Base-by-base conservation (phyloP, 2,797 vertebrate genomes). In the Tangara arthus region DNA sequence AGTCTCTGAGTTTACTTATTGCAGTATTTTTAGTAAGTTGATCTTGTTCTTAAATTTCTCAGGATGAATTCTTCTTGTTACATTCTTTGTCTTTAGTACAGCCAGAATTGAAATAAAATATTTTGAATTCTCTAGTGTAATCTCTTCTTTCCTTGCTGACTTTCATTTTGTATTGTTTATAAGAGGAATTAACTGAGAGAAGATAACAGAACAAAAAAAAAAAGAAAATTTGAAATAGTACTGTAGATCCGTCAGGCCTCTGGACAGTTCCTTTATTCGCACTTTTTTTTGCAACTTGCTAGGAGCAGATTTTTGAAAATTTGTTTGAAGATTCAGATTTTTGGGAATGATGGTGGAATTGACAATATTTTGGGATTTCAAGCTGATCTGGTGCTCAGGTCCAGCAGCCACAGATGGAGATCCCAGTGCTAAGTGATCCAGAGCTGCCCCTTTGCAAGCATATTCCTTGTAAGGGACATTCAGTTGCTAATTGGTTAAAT, bases 121-220 rank as follows among this genome's bases (percentile, higher is more conserved):
- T 91, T 95, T 95, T 87, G 57, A 82, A 92, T 96, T 96, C 90
- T 92, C 65, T 83, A 16, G 28, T 93, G 61, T 87, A 72, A 91
- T 94, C 42, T 89, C 27, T 50, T 86, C 39, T 88, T 94, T 88
- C 41, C 30, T 22, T 52, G 12, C 46, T 83, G 82, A 91, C 59
- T 61, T 93, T 85, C 9, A 6, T 56, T 91, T 92, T 63, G 15
- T 59, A 21, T 46, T 75, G 44, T 80, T 92, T 70, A n/a, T 42
- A 76, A 72, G 55, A 86, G 34, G 69, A 86, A 66, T 88, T 91
- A 46, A 61, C 26, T 66, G 57, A 32, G 64, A 64, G 34, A 75
- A 1, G 2, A 77, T 70, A 85, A 63, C 2, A 1, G n/a, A 71
- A 44, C 10, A 53, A 68, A 86, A 60, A 70, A 46, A 70, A 42